Conservation (phyloP, 2,888 invertebrate species). For the Cyaniris semiargus region DNA sequence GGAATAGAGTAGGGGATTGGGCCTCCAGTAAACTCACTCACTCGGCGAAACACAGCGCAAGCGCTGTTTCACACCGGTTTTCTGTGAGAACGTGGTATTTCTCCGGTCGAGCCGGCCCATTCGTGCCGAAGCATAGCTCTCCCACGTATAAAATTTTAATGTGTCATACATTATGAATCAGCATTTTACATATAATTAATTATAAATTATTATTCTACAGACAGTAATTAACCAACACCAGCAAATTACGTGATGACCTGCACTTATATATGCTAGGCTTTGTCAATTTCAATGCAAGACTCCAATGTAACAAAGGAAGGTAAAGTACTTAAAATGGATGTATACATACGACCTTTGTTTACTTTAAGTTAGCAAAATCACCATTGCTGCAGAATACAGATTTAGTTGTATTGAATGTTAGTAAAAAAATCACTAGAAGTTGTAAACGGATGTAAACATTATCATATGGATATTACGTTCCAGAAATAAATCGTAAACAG, state of each 20-base stretch:
- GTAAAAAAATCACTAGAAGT: neutral
- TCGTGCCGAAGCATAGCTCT: too few relatives aligned
- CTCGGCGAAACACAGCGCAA: too few relatives aligned
- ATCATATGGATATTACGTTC: neutral
- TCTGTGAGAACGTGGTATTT: too few relatives aligned
- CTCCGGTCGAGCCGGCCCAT: too few relatives aligned
- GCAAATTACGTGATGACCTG: neutral
- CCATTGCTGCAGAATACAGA: neutral
- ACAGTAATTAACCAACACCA: neutral
- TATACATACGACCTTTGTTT: neutral
- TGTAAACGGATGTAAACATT: slow-evolving; percentile 5
- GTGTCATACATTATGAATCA: slow-evolving; percentile 4
- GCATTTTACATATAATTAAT: neutral
- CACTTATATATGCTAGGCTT: neutral
- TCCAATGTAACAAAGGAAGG: slow-evolving; percentile 7
- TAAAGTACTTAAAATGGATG: neutral
- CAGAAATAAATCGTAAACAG: neutral
- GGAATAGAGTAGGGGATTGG: too few relatives aligned
- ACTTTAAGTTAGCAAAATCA: neutral
- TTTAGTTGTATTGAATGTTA: neutral
- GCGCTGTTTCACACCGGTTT: too few relatives aligned
- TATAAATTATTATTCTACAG: neutral
- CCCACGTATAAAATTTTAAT: too few relatives aligned
- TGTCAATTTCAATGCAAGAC: neutral
- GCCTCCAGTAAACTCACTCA: too few relatives aligned